Base-by-base conservation (phyloP, 2,888 invertebrate genomes). In the Apeira syringaria region DNA sequence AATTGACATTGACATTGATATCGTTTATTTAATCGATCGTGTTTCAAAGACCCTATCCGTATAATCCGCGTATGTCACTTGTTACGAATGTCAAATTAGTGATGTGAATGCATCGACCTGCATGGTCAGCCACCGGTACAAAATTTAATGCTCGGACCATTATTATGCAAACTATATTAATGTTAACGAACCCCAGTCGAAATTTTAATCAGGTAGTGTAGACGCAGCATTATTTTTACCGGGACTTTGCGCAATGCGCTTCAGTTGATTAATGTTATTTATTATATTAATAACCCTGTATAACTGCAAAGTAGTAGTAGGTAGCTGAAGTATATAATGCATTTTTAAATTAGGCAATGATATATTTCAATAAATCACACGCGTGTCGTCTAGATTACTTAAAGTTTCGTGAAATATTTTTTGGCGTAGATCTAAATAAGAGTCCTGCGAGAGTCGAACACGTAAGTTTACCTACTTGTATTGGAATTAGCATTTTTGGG, bases 81-180 rank as follows among this genome's bases (percentile, higher is more conserved):
- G 17, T 12, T 10, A 37, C 28, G 11, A n/a, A 31, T 7, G 18
- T 47, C 9, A 32, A 28, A 47, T 43, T 43, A 38, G 36, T 35
- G 43, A 43, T 38, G 47, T 30, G 44, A 38, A 34, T 50, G 51
- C 53, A 55, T 64, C 68, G 59, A 54, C 68, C 78, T 68, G 76
- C 58, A 68, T 75, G 70, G 64, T 53, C 71, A 74, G 46, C 24
- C 52, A 72, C 59, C 72, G 72, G 64, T 42, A 38, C 63, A 56
- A 49, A 51, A 61, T 63, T 18, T 62, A 61, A 42, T 46, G 2
- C 31, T 29, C 18, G 22, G 46, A 34, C 24, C 51, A 45, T 28
- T 46, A 51, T 51, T 47, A 55, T 55, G 54, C 50, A 55, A 52
- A 49, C 40, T 34, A 42, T 46, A 34, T 43, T 43, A 29, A 40